These are phyloP conservation scores for Muscicapa comitata DNA, from an alignment of 2,797 vertebrate species.

Conservation along the genomic window DNA sequence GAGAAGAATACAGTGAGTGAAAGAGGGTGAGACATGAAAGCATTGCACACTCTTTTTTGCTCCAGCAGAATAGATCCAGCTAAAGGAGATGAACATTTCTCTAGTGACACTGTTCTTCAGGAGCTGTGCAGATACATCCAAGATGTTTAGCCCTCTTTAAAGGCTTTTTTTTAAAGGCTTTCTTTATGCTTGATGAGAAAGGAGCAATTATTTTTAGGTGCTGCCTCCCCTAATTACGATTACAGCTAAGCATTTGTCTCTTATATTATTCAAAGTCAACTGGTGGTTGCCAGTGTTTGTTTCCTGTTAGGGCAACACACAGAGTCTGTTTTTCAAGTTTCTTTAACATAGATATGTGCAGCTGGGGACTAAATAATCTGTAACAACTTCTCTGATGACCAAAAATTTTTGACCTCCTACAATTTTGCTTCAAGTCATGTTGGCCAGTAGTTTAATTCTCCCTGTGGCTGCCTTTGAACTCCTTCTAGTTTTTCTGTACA, in stretches of 20 bases:
- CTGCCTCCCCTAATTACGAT: neutral
- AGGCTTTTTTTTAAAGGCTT: conserved; percentile 37
- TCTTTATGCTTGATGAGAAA: conserved; percentile 63
- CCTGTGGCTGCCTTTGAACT: neutral
- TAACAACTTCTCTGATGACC: neutral
- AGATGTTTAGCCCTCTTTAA: conserved; percentile 58
- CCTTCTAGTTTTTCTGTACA: neutral
- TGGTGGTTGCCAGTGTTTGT: neutral
- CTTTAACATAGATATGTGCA: neutral
- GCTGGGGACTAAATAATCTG: neutral
- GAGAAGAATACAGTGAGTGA: neutral
- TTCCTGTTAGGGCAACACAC: neutral
- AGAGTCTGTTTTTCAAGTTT: neutral
- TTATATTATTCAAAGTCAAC: neutral
- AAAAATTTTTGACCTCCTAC: neutral
- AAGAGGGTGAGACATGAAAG: neutral
- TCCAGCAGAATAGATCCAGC: neutral
- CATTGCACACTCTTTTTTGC: neutral
- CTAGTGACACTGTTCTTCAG: conserved; percentile 24
- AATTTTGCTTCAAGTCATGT: neutral
- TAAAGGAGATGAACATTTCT: neutral
- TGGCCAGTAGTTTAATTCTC: neutral
- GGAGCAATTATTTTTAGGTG: conserved; percentile 12
- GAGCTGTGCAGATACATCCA: conserved; percentile 56
- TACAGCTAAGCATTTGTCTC: neutral